phyloP scores from a whole-genome alignment of 2,113 vertebrate species.

The Equus quagga region DNA sequence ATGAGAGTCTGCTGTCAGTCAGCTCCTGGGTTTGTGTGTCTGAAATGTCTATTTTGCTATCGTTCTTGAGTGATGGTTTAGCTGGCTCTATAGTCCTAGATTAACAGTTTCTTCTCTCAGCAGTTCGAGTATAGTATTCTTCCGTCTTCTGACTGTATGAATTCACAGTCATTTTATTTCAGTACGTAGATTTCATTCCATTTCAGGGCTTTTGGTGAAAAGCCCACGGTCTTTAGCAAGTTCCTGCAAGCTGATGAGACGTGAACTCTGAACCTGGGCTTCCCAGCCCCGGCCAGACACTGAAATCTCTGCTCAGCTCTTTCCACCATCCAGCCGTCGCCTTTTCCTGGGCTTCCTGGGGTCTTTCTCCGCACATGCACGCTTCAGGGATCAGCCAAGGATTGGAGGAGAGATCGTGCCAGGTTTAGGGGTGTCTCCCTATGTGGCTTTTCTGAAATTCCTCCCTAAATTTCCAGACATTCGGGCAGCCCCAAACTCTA shows the following conservation, averaged over 20 bases:
- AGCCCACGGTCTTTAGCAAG: background rate
- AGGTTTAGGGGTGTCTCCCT: background rate
- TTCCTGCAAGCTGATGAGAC: background rate
- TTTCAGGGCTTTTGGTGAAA: background rate
- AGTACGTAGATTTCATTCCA: background rate
- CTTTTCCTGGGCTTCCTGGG: background rate
- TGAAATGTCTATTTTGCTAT: background rate
- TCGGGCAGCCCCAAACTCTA: background rate
- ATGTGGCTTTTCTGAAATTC: background rate
- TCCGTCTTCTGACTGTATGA: background rate
- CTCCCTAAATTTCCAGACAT: background rate
- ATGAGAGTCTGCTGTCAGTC: background rate
- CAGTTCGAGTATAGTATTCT: background rate
- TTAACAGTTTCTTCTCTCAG: background rate
- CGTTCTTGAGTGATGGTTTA: background rate
- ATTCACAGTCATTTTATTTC: background rate
- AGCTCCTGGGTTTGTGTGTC: background rate
- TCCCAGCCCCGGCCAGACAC: background rate
- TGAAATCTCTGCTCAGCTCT: background rate
- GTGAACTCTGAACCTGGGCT: background rate
- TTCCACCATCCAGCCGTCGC: background rate
- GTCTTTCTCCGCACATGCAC: accelerated
- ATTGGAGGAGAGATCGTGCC: too few relatives aligned
- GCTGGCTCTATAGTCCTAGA: background rate
- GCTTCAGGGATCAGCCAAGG: background rate